Evolutionary conservation across 2,113 vertebrate genomes (phyloP).

Genomic region (Cyanistes caeruleus): DNA sequence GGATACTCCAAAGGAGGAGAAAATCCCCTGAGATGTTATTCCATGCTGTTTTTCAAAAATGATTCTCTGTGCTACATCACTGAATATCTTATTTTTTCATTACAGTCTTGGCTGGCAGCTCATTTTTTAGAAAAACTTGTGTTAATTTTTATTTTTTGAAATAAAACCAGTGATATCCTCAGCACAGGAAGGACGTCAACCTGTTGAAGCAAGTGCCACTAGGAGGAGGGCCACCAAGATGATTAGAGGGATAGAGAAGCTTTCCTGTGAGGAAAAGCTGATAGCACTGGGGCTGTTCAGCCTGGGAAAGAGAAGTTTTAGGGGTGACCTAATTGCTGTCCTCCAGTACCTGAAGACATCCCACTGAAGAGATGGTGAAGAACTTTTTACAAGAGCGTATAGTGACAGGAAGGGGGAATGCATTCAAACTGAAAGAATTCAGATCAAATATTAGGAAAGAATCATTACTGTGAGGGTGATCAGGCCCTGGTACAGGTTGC

Average conservation of each 20-base stretch:
- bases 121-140: neutral
- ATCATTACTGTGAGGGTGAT: neutral
- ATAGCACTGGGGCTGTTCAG: neutral
- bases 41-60: neutral
- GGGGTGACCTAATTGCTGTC: neutral
- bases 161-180: neutral
- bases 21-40: neutral
- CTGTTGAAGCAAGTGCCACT: neutral
- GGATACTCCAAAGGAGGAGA: neutral
- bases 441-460: neutral
- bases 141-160: neutral
- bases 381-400: neutral
- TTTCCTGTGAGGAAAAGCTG: neutral
- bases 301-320: neutral
- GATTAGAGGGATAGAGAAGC: neutral
- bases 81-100: neutral
- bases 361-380: neutral
- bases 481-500: neutral
- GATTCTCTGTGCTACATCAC: neutral
- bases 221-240: neutral
- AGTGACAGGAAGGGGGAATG: neutral
- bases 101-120: neutral
- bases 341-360: neutral
- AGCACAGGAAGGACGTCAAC: neutral
- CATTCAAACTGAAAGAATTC: neutral